Evolutionary conservation across 2,797 vertebrate species (phyloP).

Genomic region (Siniperca obscura): DNA sequence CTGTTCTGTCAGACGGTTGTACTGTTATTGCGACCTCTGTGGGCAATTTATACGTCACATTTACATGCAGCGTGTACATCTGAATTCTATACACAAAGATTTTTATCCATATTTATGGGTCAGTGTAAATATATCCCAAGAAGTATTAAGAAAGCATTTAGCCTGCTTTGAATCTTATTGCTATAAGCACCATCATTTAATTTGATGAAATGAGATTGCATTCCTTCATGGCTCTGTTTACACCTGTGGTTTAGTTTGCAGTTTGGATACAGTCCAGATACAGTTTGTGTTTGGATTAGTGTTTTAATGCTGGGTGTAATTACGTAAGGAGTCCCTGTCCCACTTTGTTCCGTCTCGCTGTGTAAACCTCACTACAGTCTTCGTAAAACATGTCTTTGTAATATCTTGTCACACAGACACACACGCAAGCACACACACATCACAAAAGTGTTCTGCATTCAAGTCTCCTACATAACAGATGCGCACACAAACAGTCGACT

Average conservation of each 20-base stretch:
- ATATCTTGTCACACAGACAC: conserved; percentile 50
- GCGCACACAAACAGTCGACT: conserved; percentile 67
- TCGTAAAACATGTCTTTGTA: conserved; percentile 59
- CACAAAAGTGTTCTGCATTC: conserved; percentile 58
- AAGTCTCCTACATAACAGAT: conserved; percentile 75
- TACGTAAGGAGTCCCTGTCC: conserved; percentile 49
- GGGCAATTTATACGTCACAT: conserved; percentile 54
- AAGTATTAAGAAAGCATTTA: conserved; percentile 42
- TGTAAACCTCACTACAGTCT: conserved; percentile 59
- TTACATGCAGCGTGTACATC: conserved; percentile 26
- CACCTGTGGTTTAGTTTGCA: conserved; percentile 57
- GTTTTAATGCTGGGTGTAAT: conserved; percentile 67
- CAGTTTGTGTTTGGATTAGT: conserved; percentile 67
- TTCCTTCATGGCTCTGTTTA: conserved; percentile 42
- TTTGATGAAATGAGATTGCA: conserved; percentile 44
- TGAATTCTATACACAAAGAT: conserved; percentile 39
- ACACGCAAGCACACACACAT: conserved; percentile 7
- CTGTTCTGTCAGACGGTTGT: conserved; percentile 47
- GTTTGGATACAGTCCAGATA: conserved; percentile 56
- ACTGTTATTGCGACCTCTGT: conserved; percentile 47
- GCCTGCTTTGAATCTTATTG: conserved; percentile 37
- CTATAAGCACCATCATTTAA: conserved; percentile 29
- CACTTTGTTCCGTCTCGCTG: conserved; percentile 48
- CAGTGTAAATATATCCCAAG: conserved; percentile 38
- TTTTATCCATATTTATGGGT: conserved; percentile 36